Conservation (phyloP, 2,888 invertebrate genomes). For the Meghimatium bilineatum region DNA sequence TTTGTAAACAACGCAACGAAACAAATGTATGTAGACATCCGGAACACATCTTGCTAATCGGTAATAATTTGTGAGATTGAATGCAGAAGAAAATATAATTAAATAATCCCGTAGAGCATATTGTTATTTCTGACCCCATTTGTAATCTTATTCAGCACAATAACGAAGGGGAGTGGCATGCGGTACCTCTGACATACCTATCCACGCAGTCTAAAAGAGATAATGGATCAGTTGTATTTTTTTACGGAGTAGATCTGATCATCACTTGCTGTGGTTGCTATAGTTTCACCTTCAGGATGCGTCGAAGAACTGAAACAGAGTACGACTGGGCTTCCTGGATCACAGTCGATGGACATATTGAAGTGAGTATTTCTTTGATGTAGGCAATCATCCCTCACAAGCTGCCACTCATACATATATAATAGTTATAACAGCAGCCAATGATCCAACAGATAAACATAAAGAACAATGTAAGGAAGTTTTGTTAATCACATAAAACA, state of each 20-base stretch:
- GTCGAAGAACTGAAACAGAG: neutral
- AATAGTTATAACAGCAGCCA: no score
- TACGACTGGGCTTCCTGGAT: slow-evolving; percentile 53
- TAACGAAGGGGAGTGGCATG: slow-evolving; percentile 56
- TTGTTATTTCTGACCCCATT: no score
- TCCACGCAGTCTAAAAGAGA: neutral
- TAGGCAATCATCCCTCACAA: no score
- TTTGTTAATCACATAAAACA: no score
- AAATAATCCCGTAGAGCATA: no score
- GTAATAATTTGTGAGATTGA: slow-evolving; percentile 54
- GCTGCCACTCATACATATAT: no score
- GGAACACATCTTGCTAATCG: neutral
- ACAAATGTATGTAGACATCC: no score
- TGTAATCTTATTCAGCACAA: slow-evolving; percentile 38
- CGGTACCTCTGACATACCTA: slow-evolving; percentile 40
- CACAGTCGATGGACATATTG: slow-evolving; percentile 50
- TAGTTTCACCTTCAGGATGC: slow-evolving; percentile 53
- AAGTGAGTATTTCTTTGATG: slow-evolving; percentile 35
- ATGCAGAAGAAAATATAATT: no score
- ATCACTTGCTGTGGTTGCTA: slow-evolving; percentile 55
- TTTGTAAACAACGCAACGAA: no score
- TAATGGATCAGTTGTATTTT: slow-evolving; percentile 11
- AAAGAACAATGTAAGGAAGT: no score
- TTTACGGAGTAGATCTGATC: slow-evolving; percentile 53
- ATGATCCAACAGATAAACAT: no score